phyloP scores from a whole-genome alignment of 1,140 invertebrate species.

The Trichoplusia ni region DNA sequence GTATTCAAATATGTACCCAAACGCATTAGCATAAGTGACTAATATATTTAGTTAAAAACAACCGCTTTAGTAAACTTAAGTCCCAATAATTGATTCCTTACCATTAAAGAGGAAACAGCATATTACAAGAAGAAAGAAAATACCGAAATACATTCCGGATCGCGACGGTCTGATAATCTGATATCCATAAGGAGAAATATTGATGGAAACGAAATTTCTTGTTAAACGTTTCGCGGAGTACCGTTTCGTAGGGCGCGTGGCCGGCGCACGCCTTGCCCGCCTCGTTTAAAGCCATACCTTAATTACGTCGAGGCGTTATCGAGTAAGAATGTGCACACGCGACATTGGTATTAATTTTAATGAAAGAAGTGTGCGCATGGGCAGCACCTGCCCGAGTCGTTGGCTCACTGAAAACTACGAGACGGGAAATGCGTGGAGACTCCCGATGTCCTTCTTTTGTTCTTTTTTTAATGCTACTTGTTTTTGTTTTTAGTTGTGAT shows the following conservation, averaged over 20 bases:
- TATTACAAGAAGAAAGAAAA: not conserved
- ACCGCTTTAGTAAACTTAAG: too few relatives aligned
- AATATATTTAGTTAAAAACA: too few relatives aligned
- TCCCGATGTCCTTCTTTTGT: not conserved
- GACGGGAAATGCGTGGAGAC: conserved; percentile 42
- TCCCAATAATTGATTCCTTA: too few relatives aligned
- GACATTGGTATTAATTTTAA: conserved; percentile 82
- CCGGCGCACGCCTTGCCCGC: conserved; percentile 56
- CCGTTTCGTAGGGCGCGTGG: conserved; percentile 68
- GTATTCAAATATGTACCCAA: too few relatives aligned
- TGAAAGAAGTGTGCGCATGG: conserved; percentile 78
- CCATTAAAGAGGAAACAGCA: too few relatives aligned
- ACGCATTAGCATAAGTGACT: too few relatives aligned
- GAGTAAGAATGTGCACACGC: conserved; percentile 80
- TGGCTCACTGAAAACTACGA: conserved; percentile 66
- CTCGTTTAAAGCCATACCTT: conserved; percentile 72
- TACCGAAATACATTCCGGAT: not conserved
- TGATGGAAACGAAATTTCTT: conserved; percentile 63
- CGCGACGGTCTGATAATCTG: conserved; percentile 55
- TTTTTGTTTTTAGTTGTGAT: not conserved
- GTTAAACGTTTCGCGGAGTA: conserved; percentile 56
- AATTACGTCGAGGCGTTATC: conserved; percentile 79
- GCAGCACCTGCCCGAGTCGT: conserved; percentile 72
- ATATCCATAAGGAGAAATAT: conserved; percentile 69
- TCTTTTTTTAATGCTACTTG: not conserved